Conservation (phyloP, 2,888 invertebrate genomes). For the Watsonalla cultraria region DNA sequence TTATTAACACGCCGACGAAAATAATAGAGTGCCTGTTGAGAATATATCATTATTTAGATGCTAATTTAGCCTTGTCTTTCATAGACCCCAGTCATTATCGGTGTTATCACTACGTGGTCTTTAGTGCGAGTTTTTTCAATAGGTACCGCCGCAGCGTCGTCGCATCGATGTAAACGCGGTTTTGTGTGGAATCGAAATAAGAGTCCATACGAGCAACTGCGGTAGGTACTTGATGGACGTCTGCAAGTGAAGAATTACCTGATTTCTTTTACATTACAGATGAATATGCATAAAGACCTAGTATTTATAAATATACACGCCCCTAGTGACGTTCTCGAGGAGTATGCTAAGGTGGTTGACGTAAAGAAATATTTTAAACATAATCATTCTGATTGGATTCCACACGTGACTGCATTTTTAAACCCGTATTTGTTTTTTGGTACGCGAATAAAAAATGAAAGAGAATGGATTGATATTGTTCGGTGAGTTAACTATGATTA, state of each 20-base stretch:
- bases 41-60: too few species aligned
- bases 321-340: slow-evolving; percentile 5
- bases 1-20: neutral
- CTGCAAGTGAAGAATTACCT: too few species aligned
- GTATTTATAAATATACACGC: slow-evolving; percentile 10
- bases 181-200: too few species aligned
- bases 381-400: neutral
- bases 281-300: neutral
- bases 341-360: slow-evolving; percentile 6
- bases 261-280: neutral
- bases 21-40: neutral
- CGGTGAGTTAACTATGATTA: slow-evolving; percentile 2
- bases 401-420: neutral
- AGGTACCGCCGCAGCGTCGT: too few species aligned
- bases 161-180: too few species aligned
- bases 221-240: too few species aligned
- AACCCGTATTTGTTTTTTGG: neutral
- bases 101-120: too few species aligned
- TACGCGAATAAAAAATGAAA: slow-evolving; percentile 2
- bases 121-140: too few species aligned
- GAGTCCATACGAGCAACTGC: too few species aligned
- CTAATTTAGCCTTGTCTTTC: too few species aligned
- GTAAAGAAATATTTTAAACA: slow-evolving; percentile 9
- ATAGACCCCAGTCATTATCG: too few species aligned
- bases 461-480: slow-evolving; percentile 5